phyloP scores from a whole-genome alignment of 2,888 invertebrate species.

The Oligia fasciuncula region DNA sequence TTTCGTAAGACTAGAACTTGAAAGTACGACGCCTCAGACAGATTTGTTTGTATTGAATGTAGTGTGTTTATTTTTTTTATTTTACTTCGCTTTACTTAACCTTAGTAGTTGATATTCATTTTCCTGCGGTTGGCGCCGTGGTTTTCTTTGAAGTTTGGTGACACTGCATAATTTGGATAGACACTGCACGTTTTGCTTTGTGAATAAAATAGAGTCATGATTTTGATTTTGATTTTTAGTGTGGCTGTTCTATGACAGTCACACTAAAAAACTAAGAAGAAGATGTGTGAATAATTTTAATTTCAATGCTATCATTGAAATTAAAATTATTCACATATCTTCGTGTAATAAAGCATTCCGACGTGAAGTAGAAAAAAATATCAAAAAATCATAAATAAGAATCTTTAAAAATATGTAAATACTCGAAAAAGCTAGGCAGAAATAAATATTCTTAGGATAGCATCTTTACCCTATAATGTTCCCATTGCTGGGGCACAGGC shows the following conservation, averaged over 20 bases:
- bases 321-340: not conserved
- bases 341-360: not conserved
- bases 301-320: too few species aligned
- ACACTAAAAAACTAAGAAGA: too few species aligned
- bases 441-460: not conserved
- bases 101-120: constrained; percentile 63
- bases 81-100: constrained; percentile 51
- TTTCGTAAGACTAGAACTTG: constrained; percentile 78
- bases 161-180: constrained; percentile 46
- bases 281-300: too few species aligned
- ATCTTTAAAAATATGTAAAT: not conserved
- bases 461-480: not conserved
- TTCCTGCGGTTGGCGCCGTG: constrained; percentile 37
- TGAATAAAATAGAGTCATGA: constrained; percentile 19
- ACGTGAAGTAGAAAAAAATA: not conserved
- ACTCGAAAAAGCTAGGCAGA: not conserved
- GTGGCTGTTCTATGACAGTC: not conserved
- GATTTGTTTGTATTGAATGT: constrained; percentile 85
- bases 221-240: too few species aligned
- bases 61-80: constrained; percentile 70
- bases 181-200: constrained; percentile 18
- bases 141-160: constrained; percentile 48
- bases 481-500: not conserved
- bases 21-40: constrained; percentile 77
- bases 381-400: not conserved